Conservation (phyloP, 2,113 vertebrate species). For the Nothobranchius kuhntae region DNA sequence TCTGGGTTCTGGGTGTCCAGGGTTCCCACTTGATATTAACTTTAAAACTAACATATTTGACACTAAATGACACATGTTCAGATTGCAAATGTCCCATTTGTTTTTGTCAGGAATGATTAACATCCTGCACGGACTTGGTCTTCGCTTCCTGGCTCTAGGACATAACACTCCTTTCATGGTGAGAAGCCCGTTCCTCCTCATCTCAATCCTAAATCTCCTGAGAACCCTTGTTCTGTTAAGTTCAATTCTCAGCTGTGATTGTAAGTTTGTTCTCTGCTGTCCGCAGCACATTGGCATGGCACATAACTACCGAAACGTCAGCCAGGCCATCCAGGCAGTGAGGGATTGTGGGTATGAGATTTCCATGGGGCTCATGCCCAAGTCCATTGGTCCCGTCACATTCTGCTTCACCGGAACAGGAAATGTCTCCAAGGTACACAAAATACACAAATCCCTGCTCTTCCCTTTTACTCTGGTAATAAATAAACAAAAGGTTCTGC, state of each 20-base stretch:
- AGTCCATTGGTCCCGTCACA: slow-evolving; percentile 92
- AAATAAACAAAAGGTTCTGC: too few relatives aligned
- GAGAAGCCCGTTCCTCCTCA: slow-evolving; percentile 36
- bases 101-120: slow-evolving; percentile 92
- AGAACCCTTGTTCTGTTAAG: too few relatives aligned
- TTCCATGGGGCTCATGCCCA: slow-evolving; percentile 95
- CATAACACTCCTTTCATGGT: slow-evolving; percentile 99
- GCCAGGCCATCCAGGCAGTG: slow-evolving; percentile 95
- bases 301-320: slow-evolving; percentile 97
- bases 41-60: background rate
- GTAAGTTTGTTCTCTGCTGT: background rate
- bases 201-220: too few relatives aligned
- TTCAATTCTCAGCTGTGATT: background rate
- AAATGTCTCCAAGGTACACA: slow-evolving; percentile 94
- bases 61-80: background rate
- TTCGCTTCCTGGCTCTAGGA: slow-evolving; percentile 93
- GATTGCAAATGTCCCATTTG: too few relatives aligned
- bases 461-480: too few relatives aligned
- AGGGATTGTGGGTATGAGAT: slow-evolving; percentile 98
- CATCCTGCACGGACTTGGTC: slow-evolving; percentile 93
- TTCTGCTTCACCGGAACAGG: slow-evolving; percentile 98
- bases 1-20: too few relatives aligned
- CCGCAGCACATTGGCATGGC: slow-evolving; percentile 96
- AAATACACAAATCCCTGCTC: too few relatives aligned
- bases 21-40: too few relatives aligned